phyloP scores from a whole-genome alignment of 1,140 invertebrate genomes.

The Argopecten irradians region DNA sequence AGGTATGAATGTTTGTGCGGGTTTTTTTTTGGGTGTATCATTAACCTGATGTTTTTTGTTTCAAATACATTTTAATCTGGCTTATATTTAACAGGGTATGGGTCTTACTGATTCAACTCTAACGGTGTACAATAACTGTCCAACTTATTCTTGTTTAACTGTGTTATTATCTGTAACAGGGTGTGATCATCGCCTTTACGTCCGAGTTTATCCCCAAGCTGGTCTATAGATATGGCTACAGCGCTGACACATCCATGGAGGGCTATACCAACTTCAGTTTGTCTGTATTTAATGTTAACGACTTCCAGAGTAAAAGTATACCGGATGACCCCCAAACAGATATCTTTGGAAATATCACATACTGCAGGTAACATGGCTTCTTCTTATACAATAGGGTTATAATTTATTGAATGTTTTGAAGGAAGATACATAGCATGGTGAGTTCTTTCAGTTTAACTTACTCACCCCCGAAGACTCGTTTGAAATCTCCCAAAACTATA shows the following conservation, averaged over 20 bases:
- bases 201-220: slow-evolving; percentile 74
- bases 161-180: slow-evolving; percentile 60
- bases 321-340: slow-evolving; percentile 73
- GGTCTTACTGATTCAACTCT: neutral
- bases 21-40: too few species aligned
- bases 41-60: too few species aligned
- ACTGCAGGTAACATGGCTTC: slow-evolving; percentile 80
- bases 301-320: slow-evolving; percentile 79
- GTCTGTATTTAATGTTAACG: slow-evolving; percentile 86
- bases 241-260: slow-evolving; percentile 81
- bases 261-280: slow-evolving; percentile 92
- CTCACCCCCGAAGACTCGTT: too few species aligned
- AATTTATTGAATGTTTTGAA: too few species aligned
- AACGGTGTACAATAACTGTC: neutral
- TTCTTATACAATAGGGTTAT: neutral
- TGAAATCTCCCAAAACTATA: too few species aligned
- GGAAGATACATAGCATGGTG: too few species aligned
- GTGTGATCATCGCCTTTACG: slow-evolving; percentile 74
- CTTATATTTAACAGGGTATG: neutral
- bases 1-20: too few species aligned
- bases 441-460: too few species aligned
- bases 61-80: too few species aligned
- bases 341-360: slow-evolving; percentile 77
- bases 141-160: neutral
- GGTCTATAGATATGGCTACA: slow-evolving; percentile 79